Evolutionary conservation across 2,797 vertebrate species (phyloP).

Genomic region (Periparus ater): DNA sequence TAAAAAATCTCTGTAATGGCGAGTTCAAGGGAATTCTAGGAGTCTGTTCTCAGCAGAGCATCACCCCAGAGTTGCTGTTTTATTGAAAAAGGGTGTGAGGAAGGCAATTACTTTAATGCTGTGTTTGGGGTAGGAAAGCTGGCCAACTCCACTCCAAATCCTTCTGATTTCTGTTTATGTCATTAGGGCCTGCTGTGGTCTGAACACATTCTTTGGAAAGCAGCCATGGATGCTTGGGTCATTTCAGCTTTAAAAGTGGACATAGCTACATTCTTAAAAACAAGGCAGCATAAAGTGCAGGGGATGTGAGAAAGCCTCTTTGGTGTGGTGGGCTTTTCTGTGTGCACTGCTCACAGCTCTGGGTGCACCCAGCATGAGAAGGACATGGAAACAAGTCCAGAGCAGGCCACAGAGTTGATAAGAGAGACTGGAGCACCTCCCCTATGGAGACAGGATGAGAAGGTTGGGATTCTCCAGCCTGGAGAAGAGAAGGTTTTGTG

Average conservation of each 20-base stretch:
- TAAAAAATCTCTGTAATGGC: not conserved
- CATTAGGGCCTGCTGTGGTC: constrained; percentile 13
- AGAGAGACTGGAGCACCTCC: not conserved
- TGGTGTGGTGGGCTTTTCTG: not conserved
- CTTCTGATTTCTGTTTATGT: constrained; percentile 23
- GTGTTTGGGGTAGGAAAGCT: constrained; percentile 25
- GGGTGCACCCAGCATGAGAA: not conserved
- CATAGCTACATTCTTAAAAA: not conserved
- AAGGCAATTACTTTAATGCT: constrained; percentile 13
- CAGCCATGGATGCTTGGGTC: not conserved
- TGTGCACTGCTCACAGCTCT: not conserved
- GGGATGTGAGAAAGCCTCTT: not conserved
- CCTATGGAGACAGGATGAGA: not conserved
- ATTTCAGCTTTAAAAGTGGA: not conserved
- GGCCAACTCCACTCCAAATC: not conserved
- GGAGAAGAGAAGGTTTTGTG: not conserved
- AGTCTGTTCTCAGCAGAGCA: constrained; percentile 13
- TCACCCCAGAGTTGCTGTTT: not conserved
- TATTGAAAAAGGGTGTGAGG: not conserved
- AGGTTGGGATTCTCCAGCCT: not conserved
- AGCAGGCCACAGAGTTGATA: not conserved
- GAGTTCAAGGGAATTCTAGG: not conserved
- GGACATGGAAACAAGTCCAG: not conserved
- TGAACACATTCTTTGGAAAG: constrained; percentile 12
- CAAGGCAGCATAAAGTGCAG: not conserved